Conservation (phyloP, 2,113 vertebrate genomes). For the human region DNA sequence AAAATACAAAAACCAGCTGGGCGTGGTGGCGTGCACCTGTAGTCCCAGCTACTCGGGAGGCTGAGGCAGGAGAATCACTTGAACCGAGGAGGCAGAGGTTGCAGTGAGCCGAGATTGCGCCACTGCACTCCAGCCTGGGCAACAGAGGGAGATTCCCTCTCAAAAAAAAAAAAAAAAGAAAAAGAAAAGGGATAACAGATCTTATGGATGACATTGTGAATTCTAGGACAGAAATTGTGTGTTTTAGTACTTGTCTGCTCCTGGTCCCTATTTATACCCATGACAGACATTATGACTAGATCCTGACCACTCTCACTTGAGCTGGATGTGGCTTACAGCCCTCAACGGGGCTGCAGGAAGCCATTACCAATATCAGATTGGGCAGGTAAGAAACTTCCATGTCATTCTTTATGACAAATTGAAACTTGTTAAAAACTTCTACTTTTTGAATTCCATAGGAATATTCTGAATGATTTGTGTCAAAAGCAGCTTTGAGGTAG, state of each 20-base stretch:
- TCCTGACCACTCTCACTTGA: neutral
- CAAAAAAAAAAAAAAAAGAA: too few species aligned
- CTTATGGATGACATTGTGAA: neutral
- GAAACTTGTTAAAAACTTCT: neutral
- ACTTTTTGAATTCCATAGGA: neutral
- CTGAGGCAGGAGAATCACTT: too few species aligned
- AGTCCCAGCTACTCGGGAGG: too few species aligned
- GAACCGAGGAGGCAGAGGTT: too few species aligned
- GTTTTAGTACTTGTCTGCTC: neutral
- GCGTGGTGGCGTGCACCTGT: too few species aligned
- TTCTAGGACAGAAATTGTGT: neutral
- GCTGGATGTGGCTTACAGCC: neutral
- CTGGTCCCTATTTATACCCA: neutral
- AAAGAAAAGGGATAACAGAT: neutral
- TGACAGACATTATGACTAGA: neutral
- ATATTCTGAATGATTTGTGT: neutral
- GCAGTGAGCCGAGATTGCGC: too few species aligned
- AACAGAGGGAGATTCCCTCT: too few species aligned
- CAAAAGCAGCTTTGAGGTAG: neutral
- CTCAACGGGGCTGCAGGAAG: neutral
- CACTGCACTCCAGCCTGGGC: too few species aligned
- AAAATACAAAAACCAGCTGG: too few species aligned
- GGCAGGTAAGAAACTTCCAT: neutral
- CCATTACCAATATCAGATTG: neutral
- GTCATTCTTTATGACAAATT: neutral